phyloP scores from a whole-genome alignment of 2,888 invertebrate genomes.

The Plagodis dolabraria region DNA sequence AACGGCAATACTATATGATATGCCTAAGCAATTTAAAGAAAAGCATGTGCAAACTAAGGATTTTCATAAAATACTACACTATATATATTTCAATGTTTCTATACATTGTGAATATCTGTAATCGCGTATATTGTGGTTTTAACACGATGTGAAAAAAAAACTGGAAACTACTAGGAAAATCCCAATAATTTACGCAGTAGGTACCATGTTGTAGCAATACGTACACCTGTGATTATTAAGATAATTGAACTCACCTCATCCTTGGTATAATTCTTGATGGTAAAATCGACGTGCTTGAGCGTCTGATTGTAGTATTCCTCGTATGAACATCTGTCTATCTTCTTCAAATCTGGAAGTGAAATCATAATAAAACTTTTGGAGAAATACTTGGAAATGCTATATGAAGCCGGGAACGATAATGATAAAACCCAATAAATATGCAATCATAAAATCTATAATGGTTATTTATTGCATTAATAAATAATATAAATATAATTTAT shows the following conservation, averaged over 20 bases:
- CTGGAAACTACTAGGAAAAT: slow-evolving; percentile 35
- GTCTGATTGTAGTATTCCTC: slow-evolving; percentile 90
- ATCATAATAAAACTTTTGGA: not conserved
- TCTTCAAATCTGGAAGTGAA: slow-evolving; percentile 69
- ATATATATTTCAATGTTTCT: no score
- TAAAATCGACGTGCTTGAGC: slow-evolving; percentile 86
- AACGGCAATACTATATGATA: no score
- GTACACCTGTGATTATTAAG: slow-evolving; percentile 1
- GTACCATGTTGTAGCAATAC: slow-evolving; percentile 2
- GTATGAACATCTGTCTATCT: slow-evolving; percentile 89
- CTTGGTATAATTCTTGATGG: slow-evolving; percentile 76
- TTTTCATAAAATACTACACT: not conserved
- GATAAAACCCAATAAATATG: no score
- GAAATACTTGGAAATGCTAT: no score
- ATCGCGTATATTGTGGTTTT: slow-evolving; percentile 10
- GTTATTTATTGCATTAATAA: no score
- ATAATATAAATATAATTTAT: no score
- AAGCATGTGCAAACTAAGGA: no score
- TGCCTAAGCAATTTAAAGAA: no score
- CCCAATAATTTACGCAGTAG: slow-evolving; percentile 9
- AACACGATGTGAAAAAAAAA: slow-evolving; percentile 30
- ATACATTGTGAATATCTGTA: slow-evolving; percentile 6
- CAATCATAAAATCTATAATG: no score
- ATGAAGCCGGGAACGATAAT: no score
- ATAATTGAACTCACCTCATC: slow-evolving; percentile 66